A percentile compares a stretch with the other conserved stretches of the same genome.
Evolutionary conservation across 2,797 vertebrate genomes (phyloP).

Genomic region (Parotocinclus haroldoi): DNA sequence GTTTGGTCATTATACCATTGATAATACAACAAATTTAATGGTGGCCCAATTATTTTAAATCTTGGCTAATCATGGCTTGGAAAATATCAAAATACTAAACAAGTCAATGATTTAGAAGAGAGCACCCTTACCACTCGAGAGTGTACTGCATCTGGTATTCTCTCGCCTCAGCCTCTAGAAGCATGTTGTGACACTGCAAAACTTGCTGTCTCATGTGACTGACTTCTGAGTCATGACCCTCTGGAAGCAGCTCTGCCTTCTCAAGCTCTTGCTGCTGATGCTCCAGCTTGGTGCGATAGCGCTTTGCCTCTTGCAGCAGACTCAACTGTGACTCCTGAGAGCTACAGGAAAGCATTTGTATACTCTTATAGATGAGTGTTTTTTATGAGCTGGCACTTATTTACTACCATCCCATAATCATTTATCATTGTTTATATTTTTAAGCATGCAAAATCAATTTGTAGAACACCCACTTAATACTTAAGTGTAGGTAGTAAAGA

Average conservation of each 20-base stretch:
- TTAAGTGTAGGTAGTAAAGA: too few species aligned
- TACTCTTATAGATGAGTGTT: neutral
- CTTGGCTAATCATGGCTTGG: too few species aligned
- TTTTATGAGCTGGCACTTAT: too few species aligned
- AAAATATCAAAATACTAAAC: too few species aligned
- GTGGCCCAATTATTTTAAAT: too few species aligned
- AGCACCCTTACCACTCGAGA: constrained; percentile 76
- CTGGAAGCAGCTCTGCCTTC: constrained; percentile 72
- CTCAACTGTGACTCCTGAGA: constrained; percentile 79
- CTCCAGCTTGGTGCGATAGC: constrained; percentile 68
- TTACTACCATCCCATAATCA: too few species aligned
- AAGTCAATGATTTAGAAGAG: too few species aligned
- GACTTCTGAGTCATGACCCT: constrained; percentile 74
- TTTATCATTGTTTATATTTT: too few species aligned
- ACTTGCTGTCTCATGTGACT: constrained; percentile 80
- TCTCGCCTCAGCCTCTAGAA: constrained; percentile 73
- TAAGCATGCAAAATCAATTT: too few species aligned
- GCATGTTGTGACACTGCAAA: constrained; percentile 79
- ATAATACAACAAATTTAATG: too few species aligned
- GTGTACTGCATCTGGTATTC: constrained; percentile 72
- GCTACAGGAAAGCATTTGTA: constrained; percentile 56
- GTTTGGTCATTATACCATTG: too few species aligned
- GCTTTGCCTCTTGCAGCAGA: constrained; percentile 77
- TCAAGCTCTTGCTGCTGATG: constrained; percentile 70
- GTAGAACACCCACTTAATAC: too few species aligned